These are phyloP conservation scores for Crambe crambe DNA, from an alignment of 37 sponge, comb jelly and placozoan genomes.

Conservation along the genomic window DNA sequence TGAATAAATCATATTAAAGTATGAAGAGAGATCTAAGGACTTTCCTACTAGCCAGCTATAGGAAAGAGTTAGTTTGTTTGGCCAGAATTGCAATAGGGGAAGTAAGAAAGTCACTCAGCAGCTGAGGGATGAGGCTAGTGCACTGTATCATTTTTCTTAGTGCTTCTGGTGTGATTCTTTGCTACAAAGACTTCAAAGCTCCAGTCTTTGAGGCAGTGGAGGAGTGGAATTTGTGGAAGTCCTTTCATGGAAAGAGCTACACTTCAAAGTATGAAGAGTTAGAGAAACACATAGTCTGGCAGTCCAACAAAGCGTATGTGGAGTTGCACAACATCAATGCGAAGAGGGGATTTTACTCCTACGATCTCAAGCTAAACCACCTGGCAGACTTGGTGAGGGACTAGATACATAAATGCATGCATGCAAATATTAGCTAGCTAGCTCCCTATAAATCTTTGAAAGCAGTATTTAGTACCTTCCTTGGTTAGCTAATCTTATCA, in stretches of 20 bases:
- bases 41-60: no score
- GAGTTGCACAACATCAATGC: slow-evolving; percentile 36
- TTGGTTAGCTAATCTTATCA: no score
- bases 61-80: no score
- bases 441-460: no score
- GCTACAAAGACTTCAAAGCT: background rate
- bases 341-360: slow-evolving; percentile 17
- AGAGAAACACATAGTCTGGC: slow-evolving; percentile 44
- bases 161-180: background rate
- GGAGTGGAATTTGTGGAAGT: slow-evolving; percentile 56
- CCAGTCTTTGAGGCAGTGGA: slow-evolving; percentile 10
- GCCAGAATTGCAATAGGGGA: no score
- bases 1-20: no score
- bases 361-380: slow-evolving; percentile 33
- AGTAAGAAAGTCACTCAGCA: background rate
- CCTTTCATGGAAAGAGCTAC: slow-evolving; percentile 24
- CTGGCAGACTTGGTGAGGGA: slow-evolving; percentile 48
- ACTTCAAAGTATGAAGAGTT: slow-evolving; percentile 22
- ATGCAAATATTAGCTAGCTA: no score
- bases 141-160: background rate
- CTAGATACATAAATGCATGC: no score
- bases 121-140: background rate
- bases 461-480: no score
- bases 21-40: no score
- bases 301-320: slow-evolving; percentile 34